A percentile compares a stretch with the other conserved stretches of the same genome.
Conservation (phyloP, 2,113 vertebrate genomes). For the Panthera uncia region DNA sequence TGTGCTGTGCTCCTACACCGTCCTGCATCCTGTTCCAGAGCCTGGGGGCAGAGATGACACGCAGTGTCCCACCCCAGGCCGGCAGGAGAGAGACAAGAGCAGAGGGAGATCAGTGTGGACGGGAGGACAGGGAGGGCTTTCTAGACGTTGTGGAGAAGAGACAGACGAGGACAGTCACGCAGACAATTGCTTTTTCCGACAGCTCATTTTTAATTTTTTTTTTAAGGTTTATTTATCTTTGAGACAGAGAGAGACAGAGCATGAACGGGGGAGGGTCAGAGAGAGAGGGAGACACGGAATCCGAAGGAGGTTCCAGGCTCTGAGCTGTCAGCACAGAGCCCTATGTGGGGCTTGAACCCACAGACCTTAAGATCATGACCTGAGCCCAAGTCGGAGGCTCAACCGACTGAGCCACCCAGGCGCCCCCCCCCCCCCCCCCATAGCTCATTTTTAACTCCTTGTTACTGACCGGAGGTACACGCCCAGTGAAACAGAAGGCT, state of each 20-base stretch:
- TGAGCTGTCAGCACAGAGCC: too few relatives aligned
- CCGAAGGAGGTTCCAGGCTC: too few relatives aligned
- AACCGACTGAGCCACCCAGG: too few relatives aligned
- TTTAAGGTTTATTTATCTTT: too few relatives aligned
- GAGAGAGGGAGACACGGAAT: too few relatives aligned
- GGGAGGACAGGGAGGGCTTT: background rate
- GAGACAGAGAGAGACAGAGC: too few relatives aligned
- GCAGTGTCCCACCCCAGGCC: background rate
- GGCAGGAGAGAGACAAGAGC: background rate
- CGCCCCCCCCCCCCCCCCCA: too few relatives aligned
- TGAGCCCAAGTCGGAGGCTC: too few relatives aligned
- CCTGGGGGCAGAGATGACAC: background rate
- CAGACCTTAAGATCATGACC: too few relatives aligned
- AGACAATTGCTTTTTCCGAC: background rate
- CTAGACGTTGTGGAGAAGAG: background rate
- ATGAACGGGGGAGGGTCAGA: too few relatives aligned
- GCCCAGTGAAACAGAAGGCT: background rate
- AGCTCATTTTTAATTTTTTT: background rate
- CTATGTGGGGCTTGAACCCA: too few relatives aligned
- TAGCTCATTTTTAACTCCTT: background rate
- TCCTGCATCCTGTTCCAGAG: background rate
- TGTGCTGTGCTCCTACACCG: fast-evolving
- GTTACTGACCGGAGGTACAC: background rate
- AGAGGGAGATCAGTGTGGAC: fast-evolving
- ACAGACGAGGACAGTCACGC: background rate